Base-by-base conservation (phyloP, 92 coral and sea anemone genomes). In the Palythoa heliodiscus region DNA sequence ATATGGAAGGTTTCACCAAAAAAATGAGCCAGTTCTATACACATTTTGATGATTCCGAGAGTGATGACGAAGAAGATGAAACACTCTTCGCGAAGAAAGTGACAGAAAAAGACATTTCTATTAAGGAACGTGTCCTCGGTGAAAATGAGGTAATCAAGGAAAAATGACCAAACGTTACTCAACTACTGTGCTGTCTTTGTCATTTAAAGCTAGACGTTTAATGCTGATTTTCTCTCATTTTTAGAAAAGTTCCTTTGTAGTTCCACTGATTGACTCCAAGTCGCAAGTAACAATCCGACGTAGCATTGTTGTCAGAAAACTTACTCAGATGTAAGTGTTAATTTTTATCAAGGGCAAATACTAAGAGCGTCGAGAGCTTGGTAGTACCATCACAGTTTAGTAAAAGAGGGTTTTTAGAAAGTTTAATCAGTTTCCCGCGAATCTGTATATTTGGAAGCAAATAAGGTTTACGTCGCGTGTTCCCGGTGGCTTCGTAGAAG, bases 231-330 rank as follows among this genome's bases (percentile, higher is more conserved):
- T 73, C 40, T 22, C 9, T 17, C 3, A 22, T 37, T 66, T 11
- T 20, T 82, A 90, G 92, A 77, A 83, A 47, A 39, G 66, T 37
- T 82, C 88, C 10, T 83, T 84, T 15, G 68, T 84, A 64, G 52
- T 95, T 74, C 98, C 95, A 5, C 88, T 93, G 43, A 95, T 95
- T 50, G 97, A 95, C 83, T 95, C 96, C 35, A 95, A 93, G 87
- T 88, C 95, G 38, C 97, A 93, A 86, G 74, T 74, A 50, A 89
- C 94, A 0, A 93, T 95, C 63, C 91, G 98, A 25, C 89, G 98
- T 86, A 83, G 92, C 55, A 93, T 95, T 77, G 97, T 95, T 3
- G 87, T 94, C 53, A 90, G 92, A 37, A 93, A 87, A 72, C 55
- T 95, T 78, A 79, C 83, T 50, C 94, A 91, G 60, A 86, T 89